Base-by-base conservation (phyloP, 2,797 vertebrate genomes). In the Melanotaenia trifasciata region DNA sequence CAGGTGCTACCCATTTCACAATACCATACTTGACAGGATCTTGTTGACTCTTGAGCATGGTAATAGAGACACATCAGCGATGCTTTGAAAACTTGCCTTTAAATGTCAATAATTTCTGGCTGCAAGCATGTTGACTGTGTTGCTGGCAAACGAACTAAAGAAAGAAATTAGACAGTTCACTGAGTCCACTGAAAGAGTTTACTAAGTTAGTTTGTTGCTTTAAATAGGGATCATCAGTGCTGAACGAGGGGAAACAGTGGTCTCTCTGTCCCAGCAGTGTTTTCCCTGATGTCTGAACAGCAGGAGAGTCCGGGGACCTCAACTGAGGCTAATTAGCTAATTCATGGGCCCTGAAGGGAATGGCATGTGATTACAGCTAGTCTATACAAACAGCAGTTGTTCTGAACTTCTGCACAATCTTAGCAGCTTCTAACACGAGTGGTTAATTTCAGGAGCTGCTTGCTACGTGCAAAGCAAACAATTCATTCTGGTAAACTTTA, bases 311-410 rank as follows among this genome's bases (percentile, higher is more conserved):
- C 14, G 0, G 80, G 76, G 83, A 90, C 76, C 45, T 84, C 59
- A 89, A 87, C 78, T 64, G 35, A 26, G 72, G 68, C 87, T 85
- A 92, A 92, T 92, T 86, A 86, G 74, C 35, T 78, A 78, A 90
- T 87, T 90, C 54, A 88, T 64, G 47, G 24, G 60, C 69, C 67
- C 79, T 35, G 45, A 79, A 70, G 80, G 80, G 74, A 76, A 72
- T 20, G 18, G 54, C 79, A 81, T 83, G 83, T 85, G 80, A 88
- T 81, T 75, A 72, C 69, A 67, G 63, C 28, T 28, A 66, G 83
- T 74, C 53, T 58, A 63, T 73, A 79, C 54, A 76, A 78, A 45
- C 40, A 59, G 16, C 53, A 45, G n/a, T 35, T 64, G 18, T 28
- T 40, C 32, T 45, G n/a, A 59, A 5, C 33, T 38, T 54, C 10